These are phyloP conservation scores for Varecia variegata DNA, from an alignment of 2,797 vertebrate genomes.

Conservation along the genomic window DNA sequence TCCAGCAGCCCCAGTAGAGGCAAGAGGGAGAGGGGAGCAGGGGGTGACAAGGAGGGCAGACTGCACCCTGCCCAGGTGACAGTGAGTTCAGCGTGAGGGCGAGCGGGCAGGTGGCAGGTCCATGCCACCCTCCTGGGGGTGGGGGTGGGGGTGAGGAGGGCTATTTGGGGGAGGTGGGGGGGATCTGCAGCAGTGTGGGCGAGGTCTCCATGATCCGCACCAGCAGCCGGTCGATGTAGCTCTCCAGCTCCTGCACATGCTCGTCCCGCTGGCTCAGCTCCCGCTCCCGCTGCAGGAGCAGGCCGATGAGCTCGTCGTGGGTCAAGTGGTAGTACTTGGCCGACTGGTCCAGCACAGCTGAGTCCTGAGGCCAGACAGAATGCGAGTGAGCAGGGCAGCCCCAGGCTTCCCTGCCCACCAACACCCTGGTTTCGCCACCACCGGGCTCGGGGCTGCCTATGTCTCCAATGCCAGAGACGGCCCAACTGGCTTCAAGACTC, in stretches of 20 bases:
- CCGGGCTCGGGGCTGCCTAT: not conserved
- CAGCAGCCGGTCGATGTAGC: conserved; percentile 98
- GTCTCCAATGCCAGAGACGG: not conserved
- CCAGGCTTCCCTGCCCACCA: not conserved
- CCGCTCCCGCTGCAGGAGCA: conserved; percentile 92
- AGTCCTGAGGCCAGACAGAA: conserved; percentile 76
- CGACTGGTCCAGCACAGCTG: conserved; percentile 83
- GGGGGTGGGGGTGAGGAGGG: conserved; percentile 54
- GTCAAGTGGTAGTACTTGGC: conserved; percentile 96
- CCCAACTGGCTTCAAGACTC: not conserved
- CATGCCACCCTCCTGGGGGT: conserved; percentile 54
- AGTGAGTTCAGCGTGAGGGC: conserved; percentile 50
- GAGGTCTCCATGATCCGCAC: conserved; percentile 99
- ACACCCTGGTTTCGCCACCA: not conserved
- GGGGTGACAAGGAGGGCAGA: not conserved
- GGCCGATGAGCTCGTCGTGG: conserved; percentile 93
- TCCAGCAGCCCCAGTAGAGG: not conserved
- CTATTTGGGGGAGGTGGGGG: conserved; percentile 78
- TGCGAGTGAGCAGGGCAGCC: not conserved
- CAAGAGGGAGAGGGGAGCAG: not conserved
- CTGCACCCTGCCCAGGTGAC: not conserved
- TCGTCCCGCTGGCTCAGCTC: conserved; percentile 91
- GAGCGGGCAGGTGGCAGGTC: conserved; percentile 54
- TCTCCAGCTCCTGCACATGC: conserved; percentile 94
- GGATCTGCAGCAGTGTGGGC: conserved; percentile 94